Evolutionary conservation across 1,140 invertebrate genomes (phyloP).

Genomic region (Acromyrmex echinatior): DNA sequence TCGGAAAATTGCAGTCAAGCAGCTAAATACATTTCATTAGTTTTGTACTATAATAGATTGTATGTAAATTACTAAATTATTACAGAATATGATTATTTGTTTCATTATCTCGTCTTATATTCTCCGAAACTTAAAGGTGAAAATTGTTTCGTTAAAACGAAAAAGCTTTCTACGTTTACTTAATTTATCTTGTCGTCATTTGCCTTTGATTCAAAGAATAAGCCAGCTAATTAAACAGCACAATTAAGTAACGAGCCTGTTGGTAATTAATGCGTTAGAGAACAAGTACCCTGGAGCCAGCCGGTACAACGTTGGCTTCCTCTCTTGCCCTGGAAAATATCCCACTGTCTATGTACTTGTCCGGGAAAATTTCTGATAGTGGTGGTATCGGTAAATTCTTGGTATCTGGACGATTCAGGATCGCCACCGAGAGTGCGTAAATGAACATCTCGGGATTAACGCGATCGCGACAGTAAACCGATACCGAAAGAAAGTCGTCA

Average conservation of each 20-base stretch:
- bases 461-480: conserved; percentile 91
- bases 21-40: not conserved
- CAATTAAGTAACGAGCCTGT: conserved; percentile 45
- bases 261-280: conserved; percentile 52
- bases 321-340: conserved; percentile 90
- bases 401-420: conserved; percentile 92
- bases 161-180: not conserved
- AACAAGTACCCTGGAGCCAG: conserved; percentile 88
- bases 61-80: not conserved
- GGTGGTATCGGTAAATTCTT: conserved; percentile 90
- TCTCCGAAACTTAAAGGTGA: not conserved
- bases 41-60: not conserved
- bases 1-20: conserved; percentile 10
- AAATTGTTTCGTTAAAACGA: not conserved
- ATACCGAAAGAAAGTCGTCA: conserved; percentile 91
- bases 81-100: not conserved
- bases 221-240: conserved; percentile 38
- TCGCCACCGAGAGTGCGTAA: conserved; percentile 91
- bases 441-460: conserved; percentile 93
- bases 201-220: conserved; percentile 32
- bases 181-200: conserved; percentile 16
- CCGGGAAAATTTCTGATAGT: conserved; percentile 91
- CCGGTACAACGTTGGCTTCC: conserved; percentile 89
- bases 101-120: not conserved
- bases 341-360: conserved; percentile 92